Evolutionary conservation across 53 echinoderm and acorn worm species (phyloP), one percentile per base, ranked within the genome.

Genomic region (Paelopatides confundens): DNA sequence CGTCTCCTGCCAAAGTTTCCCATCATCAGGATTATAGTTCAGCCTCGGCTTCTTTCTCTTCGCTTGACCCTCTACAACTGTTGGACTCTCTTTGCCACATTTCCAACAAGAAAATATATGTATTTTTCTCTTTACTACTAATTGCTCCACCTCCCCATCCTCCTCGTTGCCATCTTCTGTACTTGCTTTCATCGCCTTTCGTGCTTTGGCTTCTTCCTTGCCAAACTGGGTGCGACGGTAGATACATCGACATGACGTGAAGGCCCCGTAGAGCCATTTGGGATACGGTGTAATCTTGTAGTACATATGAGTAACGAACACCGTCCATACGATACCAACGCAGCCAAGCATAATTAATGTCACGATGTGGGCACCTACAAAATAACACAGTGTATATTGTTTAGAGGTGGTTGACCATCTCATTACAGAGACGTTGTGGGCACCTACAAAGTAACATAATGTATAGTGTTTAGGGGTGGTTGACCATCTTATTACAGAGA

Each of bases 1-100:
- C 38, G 84, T 83, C 18, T 83, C 84, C 30, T 83, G 84, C 84
- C 84, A 83, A 32, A 83, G 84, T 10, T 47, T 62, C 2, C 24
- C 26, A 65, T 64, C 84, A 31, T 63, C 35, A n/a, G 84, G 84
- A 65, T 83, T 37, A 8, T 62, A 36, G 9, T 83, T 63, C 27
- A 64, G 11, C 38, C 63, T 65, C 10, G 84, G 37, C 11, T 64
- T 65, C 23, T 63, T 83, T 5, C 10, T 35, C 5, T 26, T 83
- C 32, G 11, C 9, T 47, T 49, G 3, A 21, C 18, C 79, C 30
- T 54, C 79, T 4, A 65, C 3, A 21, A 65, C 37, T 33, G 84
- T 64, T 65, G 84, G 39, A 21, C 23, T 64, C 0, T 63, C 65
- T 38, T 83, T 63, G 4, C 84, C 84, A 28, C 84, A 83, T 35